These are phyloP conservation scores for Oryctolagus cuniculus DNA, from an alignment of 2,113 vertebrate genomes.

Conservation along the genomic window mOryCun1.1 NC_091436.1:24090001-24090500, in stretches of 20 bases:
- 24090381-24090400: conserved; percentile 59
- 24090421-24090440: background rate
- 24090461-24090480: background rate
- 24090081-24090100: conserved; percentile 81
- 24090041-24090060: conserved; percentile 79
- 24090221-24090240: conserved; percentile 19
- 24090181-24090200: background rate
- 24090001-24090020: conserved; percentile 82
- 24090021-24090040: conserved; percentile 87
- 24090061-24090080: conserved; percentile 85
- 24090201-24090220: background rate
- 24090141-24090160: background rate
- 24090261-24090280: background rate
- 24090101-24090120: conserved; percentile 84
- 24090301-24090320: conserved; percentile 25
- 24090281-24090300: conserved; percentile 20
- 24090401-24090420: conserved; percentile 29
- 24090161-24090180: background rate
- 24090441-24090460: conserved; percentile 32
- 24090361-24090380: conserved; percentile 53
- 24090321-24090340: conserved; percentile 42
- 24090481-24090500: background rate
- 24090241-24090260: background rate
- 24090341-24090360: conserved; percentile 44
- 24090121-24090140: conserved; percentile 39